Evolutionary conservation across 1,140 invertebrate species (phyloP), one percentile per base, ranked within the genome.

Genomic region (Nasonia vitripennis): DNA sequence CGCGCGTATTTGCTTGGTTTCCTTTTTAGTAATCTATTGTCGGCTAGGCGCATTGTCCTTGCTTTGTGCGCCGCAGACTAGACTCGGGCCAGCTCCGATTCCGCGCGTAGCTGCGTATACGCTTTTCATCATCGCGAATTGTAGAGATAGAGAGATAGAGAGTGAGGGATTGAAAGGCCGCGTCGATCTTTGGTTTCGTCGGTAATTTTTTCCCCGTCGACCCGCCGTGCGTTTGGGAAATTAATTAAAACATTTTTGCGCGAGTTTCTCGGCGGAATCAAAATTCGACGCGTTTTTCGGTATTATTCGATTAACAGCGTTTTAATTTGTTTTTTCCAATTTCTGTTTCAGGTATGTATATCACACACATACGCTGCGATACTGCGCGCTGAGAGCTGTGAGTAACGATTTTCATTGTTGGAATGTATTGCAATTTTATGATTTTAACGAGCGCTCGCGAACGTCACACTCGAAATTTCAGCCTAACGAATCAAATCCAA

Each of bases 1-100:
- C 45, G 55, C 37, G 7, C 41, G 88, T 90, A 90, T 90, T 91
- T 91, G 90, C 87, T 90, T 88, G 89, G 86, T 88, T 90, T 90
- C 88, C 87, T 90, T 90, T 90, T 90, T 89, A 87, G 77, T 86
- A 88, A 90, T 90, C 89, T 89, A 90, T 90, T 89, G 89, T 88
- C 85, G 62, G 89, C 80, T 86, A 89, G 81, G 55, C 74, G 84
- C 86, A 90, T 89, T 89, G 89, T 89, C 81, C 81, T 85, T 27
- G 81, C 74, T 73, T 41, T 45, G 73, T 48, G 34, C 67, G 17
- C 11, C 27, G 62, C 31, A 23, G 31, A 68, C 17, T 41, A 5
- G 17, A 51, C 37, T 23, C 70, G 14, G 17, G 1, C 51, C 51
- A 17, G 51, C 51, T 55, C 17, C 55, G 17, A 62, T 62, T 62